Percentiles rank a stretch among this genome's conserved stretches.
Conservation (phyloP, 1,140 invertebrate species). For the Chelonus insularis region DNA sequence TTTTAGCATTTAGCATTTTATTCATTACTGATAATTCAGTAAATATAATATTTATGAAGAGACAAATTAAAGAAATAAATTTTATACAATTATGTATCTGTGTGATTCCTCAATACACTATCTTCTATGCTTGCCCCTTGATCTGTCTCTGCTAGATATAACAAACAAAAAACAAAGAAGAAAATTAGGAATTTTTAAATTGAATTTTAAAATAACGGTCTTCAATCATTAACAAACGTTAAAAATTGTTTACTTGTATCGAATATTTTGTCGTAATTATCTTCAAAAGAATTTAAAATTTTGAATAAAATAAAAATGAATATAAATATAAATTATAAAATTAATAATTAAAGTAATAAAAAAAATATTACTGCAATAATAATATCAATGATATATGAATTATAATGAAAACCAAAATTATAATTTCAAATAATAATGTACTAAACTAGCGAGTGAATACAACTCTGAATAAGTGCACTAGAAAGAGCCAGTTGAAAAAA, state of each 20-base stretch:
- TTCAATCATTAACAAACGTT: neutral
- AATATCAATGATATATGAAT: slow-evolving; percentile 8
- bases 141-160: slow-evolving; percentile 53
- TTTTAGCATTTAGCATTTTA: too few species aligned
- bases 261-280: neutral
- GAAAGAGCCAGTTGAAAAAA: slow-evolving; percentile 12
- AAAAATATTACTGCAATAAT: slow-evolving; percentile 44
- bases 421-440: slow-evolving; percentile 10
- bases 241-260: neutral
- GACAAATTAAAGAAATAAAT: too few species aligned
- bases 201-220: slow-evolving; percentile 4
- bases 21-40: too few species aligned
- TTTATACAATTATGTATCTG: slow-evolving; percentile 37
- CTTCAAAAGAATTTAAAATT: too few species aligned
- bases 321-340: too few species aligned
- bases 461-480: slow-evolving; percentile 24
- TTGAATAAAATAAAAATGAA: too few species aligned
- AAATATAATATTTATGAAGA: too few species aligned
- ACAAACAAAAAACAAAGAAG: slow-evolving; percentile 42
- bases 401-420: slow-evolving; percentile 12
- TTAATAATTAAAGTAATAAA: too few species aligned
- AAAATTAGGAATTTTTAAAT: slow-evolving; percentile 24
- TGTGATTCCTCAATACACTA: slow-evolving; percentile 38
- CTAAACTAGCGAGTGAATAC: slow-evolving; percentile 19
- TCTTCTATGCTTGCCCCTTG: slow-evolving; percentile 56